Evolutionary conservation across 1,140 invertebrate species (phyloP).

Genomic region (Pseudomyrmex flavicornis): DNA sequence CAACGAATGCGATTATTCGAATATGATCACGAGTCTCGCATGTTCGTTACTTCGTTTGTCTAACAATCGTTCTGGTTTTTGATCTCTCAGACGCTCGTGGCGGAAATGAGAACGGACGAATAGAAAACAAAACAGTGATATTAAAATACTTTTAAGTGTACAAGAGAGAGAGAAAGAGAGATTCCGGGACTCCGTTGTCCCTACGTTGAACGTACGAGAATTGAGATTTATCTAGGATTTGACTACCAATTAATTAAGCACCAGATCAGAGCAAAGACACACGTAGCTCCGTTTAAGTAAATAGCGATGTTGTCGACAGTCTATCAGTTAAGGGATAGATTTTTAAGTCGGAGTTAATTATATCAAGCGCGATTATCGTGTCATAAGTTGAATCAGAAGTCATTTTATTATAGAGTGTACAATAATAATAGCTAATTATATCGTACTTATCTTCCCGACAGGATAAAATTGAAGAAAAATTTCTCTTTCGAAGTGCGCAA

Average conservation of each 20-base stretch:
- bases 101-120: conserved; percentile 13
- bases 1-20: conserved; percentile 12
- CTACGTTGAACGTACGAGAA: conserved; percentile 34
- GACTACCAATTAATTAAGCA: not conserved
- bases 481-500: not conserved
- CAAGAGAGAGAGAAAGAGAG: conserved; percentile 32
- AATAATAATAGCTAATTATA: conserved; percentile 36
- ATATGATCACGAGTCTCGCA: not conserved
- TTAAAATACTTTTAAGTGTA: conserved; percentile 54
- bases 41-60: conserved; percentile 31
- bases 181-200: conserved; percentile 20
- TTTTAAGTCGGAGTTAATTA: conserved; percentile 30
- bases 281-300: conserved; percentile 26
- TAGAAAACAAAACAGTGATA: conserved; percentile 11
- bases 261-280: not conserved
- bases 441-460: conserved; percentile 59
- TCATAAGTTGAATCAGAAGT: conserved; percentile 30
- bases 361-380: conserved; percentile 26
- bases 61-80: conserved; percentile 55
- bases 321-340: not conserved
- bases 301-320: conserved; percentile 11
- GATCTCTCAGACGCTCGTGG: conserved; percentile 21
- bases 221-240: conserved; percentile 52
- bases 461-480: conserved; percentile 29
- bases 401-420: conserved; percentile 47